Evolutionary conservation across 2,797 vertebrate species (phyloP), one percentile per base, ranked within the genome.

Genomic region (Notamacropus eugenii): DNA sequence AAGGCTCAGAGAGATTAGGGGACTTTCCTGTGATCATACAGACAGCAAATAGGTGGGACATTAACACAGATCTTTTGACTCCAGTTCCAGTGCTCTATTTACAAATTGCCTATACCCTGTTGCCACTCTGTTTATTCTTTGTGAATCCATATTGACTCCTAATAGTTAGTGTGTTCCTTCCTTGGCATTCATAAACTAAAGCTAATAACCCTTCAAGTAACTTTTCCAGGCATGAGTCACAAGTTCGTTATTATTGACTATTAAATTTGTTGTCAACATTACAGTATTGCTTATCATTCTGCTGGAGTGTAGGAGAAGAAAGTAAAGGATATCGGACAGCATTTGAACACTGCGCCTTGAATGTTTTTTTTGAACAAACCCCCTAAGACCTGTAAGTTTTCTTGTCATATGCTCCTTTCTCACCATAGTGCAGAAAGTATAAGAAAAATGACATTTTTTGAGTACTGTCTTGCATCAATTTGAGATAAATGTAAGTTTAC

Each of bases 291-390:
- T 11, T 27, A 46, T n/a, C 62, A 67, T 46, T 24, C n/a, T 10
- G n/a, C 74, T 46, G 22, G 74, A 10, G 22, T 10, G 10, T 46
- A 24, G 8, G 40, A 9, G 67, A 22, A 46, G 67, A 95, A 54
- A 56, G 94, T 27, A 93, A 56, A 95, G 54, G 93, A 59, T 46
- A 93, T 93, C 57, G 46, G 90, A 46, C 94, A 94, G 87, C 93
- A 94, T 96, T 97, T 96, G 90, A 95, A 92, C 92, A 94, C n/a
- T 96, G 91, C 92, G 52, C 92, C 93, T 91, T 95, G 93, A 93
- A 57, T 94, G 94, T 24, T 46, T 4, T 82, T 82, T 46, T 82
- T 82, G 8, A 46, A 11, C 6, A 74, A 74, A 74, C n/a, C 14
- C n/a, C n/a, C n/a, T 46, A 93, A 56, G 95, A 95, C 92, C 3